Evolutionary conservation across 2,113 vertebrate genomes (phyloP), one percentile per base, ranked within the genome.

Genomic region (Telmatochromis brachygnathus): DNA sequence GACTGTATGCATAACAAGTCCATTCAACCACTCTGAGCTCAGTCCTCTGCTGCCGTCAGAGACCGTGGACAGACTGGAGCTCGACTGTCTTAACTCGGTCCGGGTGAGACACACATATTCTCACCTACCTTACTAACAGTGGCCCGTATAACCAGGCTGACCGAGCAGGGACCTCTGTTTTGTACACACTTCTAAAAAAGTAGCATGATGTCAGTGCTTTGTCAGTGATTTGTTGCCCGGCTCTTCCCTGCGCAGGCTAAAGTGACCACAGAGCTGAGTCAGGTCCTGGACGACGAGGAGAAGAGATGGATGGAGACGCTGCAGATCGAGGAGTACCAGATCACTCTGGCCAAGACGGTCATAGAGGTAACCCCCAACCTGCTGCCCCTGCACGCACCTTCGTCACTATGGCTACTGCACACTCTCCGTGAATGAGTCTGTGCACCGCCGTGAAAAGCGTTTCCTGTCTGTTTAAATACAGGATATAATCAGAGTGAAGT

Each of bases 61-160:
- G 83, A 96, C 95, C 0, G 93, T 96, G 75, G 96, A 96, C 68
- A 79, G 95, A 45, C 94, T 97, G 91, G 96, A 97, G 73, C 93
- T 95, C 39, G 96, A 97, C 92, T 97, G 96, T 56, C 96, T 97
- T 51, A 96, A 96, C 93, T 97, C 96, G 2, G 96, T 97, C 80
- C 92, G 96, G 95, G 96, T 97, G 91, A 94, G 1, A 26, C 0
- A 49, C 9, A 58, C n/a, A 51, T 33, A 60, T 33, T 53, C 30
- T 15, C 45, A 26, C 33, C 80, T 81, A 47, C 15, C 23, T 19
- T 30, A 30, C 23, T 19, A 49, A 75, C 3, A 28, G 42, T 0
- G 70, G 42, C 26, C 70, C 23, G 42, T 75, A 28, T 47, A 17
- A 28, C 70, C 42, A 3, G 9, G 4, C 42, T 7, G 39, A 19